Conservation (phyloP, 2,888 invertebrate genomes). For the Mechanitis messenoides region DNA sequence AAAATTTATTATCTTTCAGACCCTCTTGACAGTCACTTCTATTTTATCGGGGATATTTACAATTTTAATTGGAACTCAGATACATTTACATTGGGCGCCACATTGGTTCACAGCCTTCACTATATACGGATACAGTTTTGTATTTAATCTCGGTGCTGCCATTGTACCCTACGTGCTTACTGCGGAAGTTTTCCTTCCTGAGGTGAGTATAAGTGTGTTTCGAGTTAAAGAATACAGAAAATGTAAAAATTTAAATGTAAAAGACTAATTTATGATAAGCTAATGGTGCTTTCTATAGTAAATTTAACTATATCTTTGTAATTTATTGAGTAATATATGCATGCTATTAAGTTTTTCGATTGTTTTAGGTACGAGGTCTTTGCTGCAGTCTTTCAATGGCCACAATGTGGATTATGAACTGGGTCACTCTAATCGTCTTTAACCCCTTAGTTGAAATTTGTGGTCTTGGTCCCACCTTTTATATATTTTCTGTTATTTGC, state of each 20-base stretch:
- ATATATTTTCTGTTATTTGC: conserved; percentile 54
- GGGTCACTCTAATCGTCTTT: conserved; percentile 57
- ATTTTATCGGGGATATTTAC: conserved; percentile 44
- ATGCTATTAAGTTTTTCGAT: background rate
- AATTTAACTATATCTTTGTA: background rate
- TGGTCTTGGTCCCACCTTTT: conserved; percentile 60
- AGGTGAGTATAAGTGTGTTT: conserved; percentile 40
- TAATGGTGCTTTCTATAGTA: background rate
- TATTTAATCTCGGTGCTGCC: conserved; percentile 63
- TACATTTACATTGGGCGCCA: conserved; percentile 50
- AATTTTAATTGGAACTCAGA: conserved; percentile 46
- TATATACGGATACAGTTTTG: conserved; percentile 54
- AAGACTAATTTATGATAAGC: background rate
- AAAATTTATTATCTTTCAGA: conserved; percentile 35
- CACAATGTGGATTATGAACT: conserved; percentile 56
- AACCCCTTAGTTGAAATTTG: conserved; percentile 49
- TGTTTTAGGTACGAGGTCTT: conserved; percentile 52
- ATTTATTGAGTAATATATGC: background rate
- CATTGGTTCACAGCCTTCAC: conserved; percentile 53
- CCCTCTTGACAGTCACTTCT: conserved; percentile 45
- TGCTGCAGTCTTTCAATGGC: conserved; percentile 51
- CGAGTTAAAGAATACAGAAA: no score
- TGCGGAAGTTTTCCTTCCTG: conserved; percentile 67
- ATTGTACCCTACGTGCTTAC: conserved; percentile 64
- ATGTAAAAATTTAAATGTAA: no score